Evolutionary conservation across 53 echinoderm and acorn worm genomes (phyloP), one percentile per base, ranked within the genome.

Genomic region (Paracentrotus lividus): DNA sequence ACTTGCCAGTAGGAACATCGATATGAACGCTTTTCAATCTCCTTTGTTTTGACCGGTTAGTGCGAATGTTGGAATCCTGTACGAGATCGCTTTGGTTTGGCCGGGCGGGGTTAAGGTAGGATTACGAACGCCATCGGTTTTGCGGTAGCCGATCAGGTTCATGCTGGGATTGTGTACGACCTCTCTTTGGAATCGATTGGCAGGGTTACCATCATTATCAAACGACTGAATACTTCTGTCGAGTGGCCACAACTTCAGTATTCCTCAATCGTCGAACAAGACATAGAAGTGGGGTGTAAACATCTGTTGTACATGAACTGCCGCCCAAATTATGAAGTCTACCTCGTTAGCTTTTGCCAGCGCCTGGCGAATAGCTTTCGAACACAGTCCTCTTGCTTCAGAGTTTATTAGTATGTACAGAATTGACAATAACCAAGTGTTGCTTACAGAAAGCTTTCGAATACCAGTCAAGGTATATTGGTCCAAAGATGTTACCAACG

Each of bases 171-270:
- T 16, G 14, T 6, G 18, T 38, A 45, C 47, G 18, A 40, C 40
- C 4, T 36, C 16, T 5, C 18, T 16, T 18, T 36, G 5, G 3
- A 32, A n/a, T n/a, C n/a, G 5, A 72, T 18, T 72, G 20, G 20
- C 21, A 36, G 36, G 68, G 3, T 33, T 33, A 8, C 14, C 68
- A 34, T 16, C 34, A 33, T 16, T 36, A 32, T 33, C 6, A 40
- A 6, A 32, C 72, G 5, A 36, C 10, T 32, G 67, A 13, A 67
- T 9, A 36, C 40, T 20, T 4, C 15, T 38, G 72, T 72, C 12
- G 49, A 81, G 20, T 72, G 72, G 72, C 72, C 21, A 81, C 77
- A 77, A 21, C n/a, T n/a, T n/a, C n/a, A n/a, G n/a, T 26, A 6
- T 24, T 81, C 9, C 47, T 81, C 2, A 81, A 24, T 16, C 12